A percentile compares a stretch with the other conserved stretches of the same genome.
phyloP scores from a whole-genome alignment of 2,797 vertebrate species.

The Galaxias olidus region DNA sequence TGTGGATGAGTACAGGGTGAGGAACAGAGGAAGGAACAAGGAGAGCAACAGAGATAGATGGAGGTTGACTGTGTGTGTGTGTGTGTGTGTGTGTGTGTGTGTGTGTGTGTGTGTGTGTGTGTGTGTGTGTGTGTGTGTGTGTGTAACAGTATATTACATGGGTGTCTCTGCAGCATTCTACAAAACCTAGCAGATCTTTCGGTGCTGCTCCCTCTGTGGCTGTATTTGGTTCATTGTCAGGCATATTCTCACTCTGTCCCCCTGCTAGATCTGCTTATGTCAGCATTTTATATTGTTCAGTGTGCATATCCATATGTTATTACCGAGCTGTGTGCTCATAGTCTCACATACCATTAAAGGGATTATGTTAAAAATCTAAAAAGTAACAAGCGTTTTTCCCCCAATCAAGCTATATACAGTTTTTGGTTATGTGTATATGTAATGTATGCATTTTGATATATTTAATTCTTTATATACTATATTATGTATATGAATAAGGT shows the following conservation, averaged over 20 bases:
- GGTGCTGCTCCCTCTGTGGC: constrained; percentile 2
- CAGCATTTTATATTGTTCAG: not conserved
- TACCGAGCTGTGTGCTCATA: not conserved
- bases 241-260: not conserved
- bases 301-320: not conserved
- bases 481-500: too few species aligned
- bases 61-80: not conserved
- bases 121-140: constrained; percentile 5
- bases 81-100: not conserved
- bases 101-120: not conserved
- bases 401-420: too few species aligned
- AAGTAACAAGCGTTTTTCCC: too few species aligned
- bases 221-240: constrained; percentile 6
- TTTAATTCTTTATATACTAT: too few species aligned
- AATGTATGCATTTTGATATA: too few species aligned
- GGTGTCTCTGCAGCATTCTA: constrained; percentile 4
- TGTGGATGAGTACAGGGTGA: too few species aligned
- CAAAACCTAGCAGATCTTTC: constrained; percentile 25
- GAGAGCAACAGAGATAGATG: too few species aligned
- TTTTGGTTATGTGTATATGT: too few species aligned
- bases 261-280: not conserved
- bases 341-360: too few species aligned
- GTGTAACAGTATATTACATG: constrained; percentile 19
- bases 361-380: too few species aligned
- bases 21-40: too few species aligned